Base-by-base conservation (phyloP, 2,888 invertebrate species). In the Drepana falcataria region DNA sequence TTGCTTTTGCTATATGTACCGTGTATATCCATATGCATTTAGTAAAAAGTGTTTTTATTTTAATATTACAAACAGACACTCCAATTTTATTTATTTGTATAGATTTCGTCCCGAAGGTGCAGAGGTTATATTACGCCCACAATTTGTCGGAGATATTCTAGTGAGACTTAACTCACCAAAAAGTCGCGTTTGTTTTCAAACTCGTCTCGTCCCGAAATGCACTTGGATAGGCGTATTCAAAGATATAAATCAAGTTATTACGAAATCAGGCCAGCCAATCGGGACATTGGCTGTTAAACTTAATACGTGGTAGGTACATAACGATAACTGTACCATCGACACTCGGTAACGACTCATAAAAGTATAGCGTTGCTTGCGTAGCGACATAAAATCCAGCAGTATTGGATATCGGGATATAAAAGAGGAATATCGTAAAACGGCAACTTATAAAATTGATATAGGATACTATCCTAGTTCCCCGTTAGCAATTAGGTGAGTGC, bases 391-490 rank as follows among this genome's bases (percentile, higher is more conserved):
- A 73, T 63, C 60, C 63, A 63, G 60, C 63, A 69, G 73, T 73
- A 77, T 81, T 71, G 69, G 79, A 76, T 81, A 81, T 81, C 77
- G 68, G 65, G 70, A 62, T 68, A 75, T 75, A 75, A 76, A 76
- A 71, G 64, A 66, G 66, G 63, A 57, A 56, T 63, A 61, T 67
- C 75, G 68, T 76, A 72, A 75, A 74, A 65, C 61, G 62, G 61
- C 61, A 64, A 69, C 70, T 68, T 70, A 73, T 71, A 72, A 71
- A 70, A 66, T 68, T 71, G 68, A 68, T 37, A 41, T 51, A 40
- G 6, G 7, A 51, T 6, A 40, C 40, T 21, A 4, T 9, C 44
- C 44, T 44, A 44, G 44, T 9, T 44, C 44, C 9, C 9, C 3
- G 6, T 9, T 44, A 9, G 1, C 44, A 44, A 44, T 44, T 44